These are phyloP conservation scores for Parotocinclus haroldoi DNA, from an alignment of 2,797 vertebrate species.

Conservation along the genomic window DNA sequence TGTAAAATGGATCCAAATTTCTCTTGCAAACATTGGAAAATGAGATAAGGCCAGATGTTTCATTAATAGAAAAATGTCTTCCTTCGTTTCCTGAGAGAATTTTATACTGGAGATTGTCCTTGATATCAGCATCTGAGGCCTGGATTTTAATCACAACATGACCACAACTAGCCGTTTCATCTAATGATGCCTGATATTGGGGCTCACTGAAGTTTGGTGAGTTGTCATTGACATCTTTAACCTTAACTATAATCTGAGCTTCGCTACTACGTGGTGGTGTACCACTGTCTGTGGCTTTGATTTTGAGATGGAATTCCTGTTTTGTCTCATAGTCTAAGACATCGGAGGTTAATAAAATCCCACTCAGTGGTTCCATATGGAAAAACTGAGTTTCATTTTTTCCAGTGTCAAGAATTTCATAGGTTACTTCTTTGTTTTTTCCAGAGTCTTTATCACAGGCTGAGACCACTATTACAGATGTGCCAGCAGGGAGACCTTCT, in stretches of 20 bases:
- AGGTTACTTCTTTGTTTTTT: constrained; percentile 81
- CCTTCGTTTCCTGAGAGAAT: constrained; percentile 92
- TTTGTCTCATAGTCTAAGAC: constrained; percentile 83
- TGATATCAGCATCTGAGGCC: constrained; percentile 85
- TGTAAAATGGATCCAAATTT: constrained; percentile 84
- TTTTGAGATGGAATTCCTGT: constrained; percentile 79
- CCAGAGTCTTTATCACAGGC: constrained; percentile 87
- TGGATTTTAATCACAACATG: constrained; percentile 93
- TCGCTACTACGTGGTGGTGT: constrained; percentile 77
- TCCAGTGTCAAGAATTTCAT: constrained; percentile 72
- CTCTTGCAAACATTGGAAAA: constrained; percentile 89
- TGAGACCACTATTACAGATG: constrained; percentile 78
- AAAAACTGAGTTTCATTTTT: constrained; percentile 80
- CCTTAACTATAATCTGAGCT: constrained; percentile 74
- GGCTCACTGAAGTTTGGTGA: constrained; percentile 84
- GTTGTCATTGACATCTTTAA: constrained; percentile 93
- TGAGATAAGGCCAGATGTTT: constrained; percentile 89
- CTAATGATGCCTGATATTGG: constrained; percentile 84
- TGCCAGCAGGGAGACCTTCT: constrained; percentile 80
- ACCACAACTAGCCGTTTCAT: constrained; percentile 89
- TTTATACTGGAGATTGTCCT: constrained; percentile 84
- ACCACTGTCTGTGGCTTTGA: constrained; percentile 83
- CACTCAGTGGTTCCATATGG: constrained; percentile 76
- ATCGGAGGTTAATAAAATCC: constrained; percentile 78
- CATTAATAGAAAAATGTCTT: constrained; percentile 89